phyloP scores from a whole-genome alignment of 2,797 vertebrate species.

The Aldrovandia affinis region DNA sequence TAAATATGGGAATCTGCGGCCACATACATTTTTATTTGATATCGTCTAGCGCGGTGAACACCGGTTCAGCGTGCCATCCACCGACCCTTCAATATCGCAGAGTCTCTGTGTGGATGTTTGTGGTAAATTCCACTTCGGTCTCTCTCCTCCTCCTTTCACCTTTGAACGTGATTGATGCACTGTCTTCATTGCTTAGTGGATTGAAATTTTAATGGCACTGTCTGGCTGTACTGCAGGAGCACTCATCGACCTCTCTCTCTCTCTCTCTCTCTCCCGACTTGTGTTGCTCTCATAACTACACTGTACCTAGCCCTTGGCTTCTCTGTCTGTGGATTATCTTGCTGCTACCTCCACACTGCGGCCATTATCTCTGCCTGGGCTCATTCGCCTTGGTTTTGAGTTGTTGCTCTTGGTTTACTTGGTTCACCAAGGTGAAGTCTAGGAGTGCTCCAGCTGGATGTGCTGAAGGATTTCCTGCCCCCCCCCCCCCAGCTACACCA shows the following conservation, averaged over 20 bases:
- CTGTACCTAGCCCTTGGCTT: neutral
- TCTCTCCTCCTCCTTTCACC: neutral
- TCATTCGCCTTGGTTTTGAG: neutral
- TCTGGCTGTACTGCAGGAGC: neutral
- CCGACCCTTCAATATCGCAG: neutral
- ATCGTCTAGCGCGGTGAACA: neutral
- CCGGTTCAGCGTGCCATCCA: neutral
- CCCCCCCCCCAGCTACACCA: no score
- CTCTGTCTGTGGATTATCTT: neutral
- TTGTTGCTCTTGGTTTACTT: neutral
- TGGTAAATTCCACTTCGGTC: neutral
- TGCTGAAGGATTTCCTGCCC: no score
- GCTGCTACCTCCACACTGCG: neutral
- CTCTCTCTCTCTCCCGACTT: no score
- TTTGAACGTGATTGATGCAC: conserved; percentile 10
- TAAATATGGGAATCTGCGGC: neutral
- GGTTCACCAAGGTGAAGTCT: no score
- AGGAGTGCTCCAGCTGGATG: no score
- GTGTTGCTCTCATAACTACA: neutral
- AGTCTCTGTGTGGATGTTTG: neutral
- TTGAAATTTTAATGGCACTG: neutral
- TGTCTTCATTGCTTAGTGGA: conserved; percentile 8
- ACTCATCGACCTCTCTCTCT: neutral
- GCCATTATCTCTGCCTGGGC: neutral
- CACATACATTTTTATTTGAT: neutral